A percentile compares a stretch with the other conserved stretches of the same genome.
Evolutionary conservation across 2,888 invertebrate species (phyloP).

Genomic region (Caenorhabditis uteleia): DNA sequence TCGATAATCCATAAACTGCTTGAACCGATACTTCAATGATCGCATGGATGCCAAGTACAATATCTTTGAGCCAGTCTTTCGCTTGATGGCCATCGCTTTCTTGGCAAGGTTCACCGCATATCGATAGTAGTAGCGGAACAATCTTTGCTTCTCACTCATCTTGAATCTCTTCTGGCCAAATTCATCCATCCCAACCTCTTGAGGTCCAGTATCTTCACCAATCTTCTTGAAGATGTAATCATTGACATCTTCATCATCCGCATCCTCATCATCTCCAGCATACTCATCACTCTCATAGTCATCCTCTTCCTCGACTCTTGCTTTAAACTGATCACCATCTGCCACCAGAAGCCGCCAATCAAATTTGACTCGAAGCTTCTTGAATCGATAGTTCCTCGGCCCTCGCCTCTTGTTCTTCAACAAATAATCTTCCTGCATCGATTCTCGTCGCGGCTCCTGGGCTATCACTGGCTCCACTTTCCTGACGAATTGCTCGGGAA

Average conservation of each 20-base stretch:
- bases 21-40: too few species aligned
- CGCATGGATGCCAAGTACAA: too few species aligned
- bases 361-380: neutral
- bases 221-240: neutral
- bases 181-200: too few species aligned
- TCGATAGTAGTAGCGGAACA: slow-evolving; percentile 11
- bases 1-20: too few species aligned
- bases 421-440: neutral
- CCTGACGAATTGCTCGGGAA: too few species aligned
- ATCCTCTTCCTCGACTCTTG: neutral
- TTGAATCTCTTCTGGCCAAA: neutral
- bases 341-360: neutral
- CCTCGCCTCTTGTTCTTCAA: slow-evolving; percentile 1
- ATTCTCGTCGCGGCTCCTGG: neutral
- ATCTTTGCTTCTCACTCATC: slow-evolving; percentile 6
- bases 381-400: neutral
- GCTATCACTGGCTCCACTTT: too few species aligned
- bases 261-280: slow-evolving; percentile 20
- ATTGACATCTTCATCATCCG: neutral
- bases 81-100: too few species aligned
- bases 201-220: too few species aligned
- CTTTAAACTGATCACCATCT: neutral
- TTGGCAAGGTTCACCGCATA: slow-evolving; percentile 17
- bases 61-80: too few species aligned
- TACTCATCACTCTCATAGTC: slow-evolving; percentile 2